Evolutionary conservation across 2,888 invertebrate species (phyloP), one percentile per base, ranked within the genome.

Genomic region (Athrips mouffetella): DNA sequence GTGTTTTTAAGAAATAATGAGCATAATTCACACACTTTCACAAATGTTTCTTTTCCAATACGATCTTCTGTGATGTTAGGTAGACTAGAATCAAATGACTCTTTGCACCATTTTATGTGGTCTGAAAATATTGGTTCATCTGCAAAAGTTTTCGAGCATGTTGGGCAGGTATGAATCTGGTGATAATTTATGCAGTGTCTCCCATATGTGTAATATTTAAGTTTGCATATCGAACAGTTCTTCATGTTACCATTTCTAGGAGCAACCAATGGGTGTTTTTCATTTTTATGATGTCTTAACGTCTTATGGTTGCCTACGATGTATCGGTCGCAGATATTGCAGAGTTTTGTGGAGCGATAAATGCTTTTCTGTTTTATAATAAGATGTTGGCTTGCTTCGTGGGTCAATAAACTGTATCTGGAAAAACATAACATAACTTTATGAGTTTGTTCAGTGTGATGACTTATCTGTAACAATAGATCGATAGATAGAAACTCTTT

Each of bases 301-400:
- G 50, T 50, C 1, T 33, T 40, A 3, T 23, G 42, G 5, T 55
- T 54, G 0, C 62, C 67, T 0, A 57, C 13, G 0, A 76, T 52
- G 45, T 63, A 75, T 6, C 60, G 50, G 5, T 75, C 71, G 45
- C 76, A 76, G 1, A 58, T 37, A 0, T 47, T 42, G 42, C 77
- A 77, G 0, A 41, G 20, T n/a, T 21, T 18, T n/a, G 13, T n/a
- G 3, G 5, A 20, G 4, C n/a, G 37, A 2, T 21, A 10, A n/a
- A n/a, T 11, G 2, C 2, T 11, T 11, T 2, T 1, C 5, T 37
- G n/a, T 1, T 21, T 37, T 37, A 37, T 18, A 8, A 21, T 8
- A 6, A 37, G 11, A 21, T 37, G 37, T 2, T 6, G 20, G 4
- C 4, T 11, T 3, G 37, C 21, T 8, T 37, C 37, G 7, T 37